Conservation (phyloP, 2,797 vertebrate genomes). For the Typhlichthys eigenmanni region DNA sequence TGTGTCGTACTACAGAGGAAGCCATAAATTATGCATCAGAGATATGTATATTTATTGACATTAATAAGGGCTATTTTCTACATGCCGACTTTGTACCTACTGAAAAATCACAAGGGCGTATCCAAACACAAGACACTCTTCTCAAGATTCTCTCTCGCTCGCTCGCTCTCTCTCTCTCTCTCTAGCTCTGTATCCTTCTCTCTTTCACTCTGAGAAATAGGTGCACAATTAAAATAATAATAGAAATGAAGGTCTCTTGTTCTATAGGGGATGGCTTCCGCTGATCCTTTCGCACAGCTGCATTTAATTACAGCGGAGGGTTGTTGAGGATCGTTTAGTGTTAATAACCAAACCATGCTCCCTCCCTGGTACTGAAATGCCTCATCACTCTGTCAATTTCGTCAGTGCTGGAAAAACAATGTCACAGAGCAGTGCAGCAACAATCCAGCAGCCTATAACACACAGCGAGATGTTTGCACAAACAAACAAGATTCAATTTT, state of each 20-base stretch:
- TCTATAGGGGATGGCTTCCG: conserved; percentile 44
- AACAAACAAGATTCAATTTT: conserved; percentile 21
- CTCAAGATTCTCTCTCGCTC: no score
- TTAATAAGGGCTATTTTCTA: conserved; percentile 79
- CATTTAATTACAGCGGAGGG: conserved; percentile 60
- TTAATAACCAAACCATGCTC: conserved; percentile 61
- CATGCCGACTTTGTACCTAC: conserved; percentile 75
- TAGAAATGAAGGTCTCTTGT: conserved; percentile 62
- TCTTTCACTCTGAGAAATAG: conserved; percentile 53
- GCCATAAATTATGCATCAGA: conserved; percentile 83
- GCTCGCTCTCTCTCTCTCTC: background rate
- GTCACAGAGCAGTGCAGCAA: conserved; percentile 35
- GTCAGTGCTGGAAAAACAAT: conserved; percentile 28
- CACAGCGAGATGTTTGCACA: conserved; percentile 11
- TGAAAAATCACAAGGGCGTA: conserved; percentile 73
- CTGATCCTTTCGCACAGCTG: conserved; percentile 47
- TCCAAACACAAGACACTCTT: conserved; percentile 50
- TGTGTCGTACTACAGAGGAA: conserved; percentile 71
- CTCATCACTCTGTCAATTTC: conserved; percentile 42
- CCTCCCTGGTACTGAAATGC: conserved; percentile 61
- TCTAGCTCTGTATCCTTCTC: background rate
- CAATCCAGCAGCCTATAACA: background rate
- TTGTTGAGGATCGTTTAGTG: conserved; percentile 60
- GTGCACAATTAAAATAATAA: conserved; percentile 79
- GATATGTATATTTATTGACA: conserved; percentile 82